Percentiles rank a stretch among this genome's conserved stretches.
Conservation (phyloP, 2,888 invertebrate genomes). For the Phania funesta region DNA sequence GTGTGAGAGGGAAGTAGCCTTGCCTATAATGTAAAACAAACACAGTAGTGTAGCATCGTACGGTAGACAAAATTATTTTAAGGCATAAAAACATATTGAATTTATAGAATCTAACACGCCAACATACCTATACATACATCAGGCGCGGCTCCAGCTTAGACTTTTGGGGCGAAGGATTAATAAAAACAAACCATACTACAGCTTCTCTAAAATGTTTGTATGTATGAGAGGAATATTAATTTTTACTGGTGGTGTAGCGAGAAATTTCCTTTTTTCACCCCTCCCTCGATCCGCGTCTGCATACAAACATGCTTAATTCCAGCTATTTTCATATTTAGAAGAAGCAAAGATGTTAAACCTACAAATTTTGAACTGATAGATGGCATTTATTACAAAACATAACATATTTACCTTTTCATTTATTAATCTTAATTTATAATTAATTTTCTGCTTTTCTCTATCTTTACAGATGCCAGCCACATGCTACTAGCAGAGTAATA, state of each 20-base stretch:
- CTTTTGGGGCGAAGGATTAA: neutral
- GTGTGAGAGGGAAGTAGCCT: neutral
- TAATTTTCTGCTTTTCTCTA: neutral
- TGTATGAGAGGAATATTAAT: too few species aligned
- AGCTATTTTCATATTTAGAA: too few species aligned
- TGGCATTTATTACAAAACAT: too few species aligned
- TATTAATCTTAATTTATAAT: conserved; percentile 17
- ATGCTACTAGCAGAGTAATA: conserved; percentile 4
- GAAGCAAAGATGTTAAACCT: too few species aligned
- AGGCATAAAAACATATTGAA: neutral
- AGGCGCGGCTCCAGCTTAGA: too few species aligned
- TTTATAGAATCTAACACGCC: neutral
- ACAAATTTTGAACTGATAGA: too few species aligned
- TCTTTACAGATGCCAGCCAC: conserved; percentile 47
- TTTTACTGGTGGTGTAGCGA: too few species aligned
- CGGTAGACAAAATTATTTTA: neutral
- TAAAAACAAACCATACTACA: too few species aligned
- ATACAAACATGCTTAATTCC: too few species aligned
- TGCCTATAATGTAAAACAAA: neutral
- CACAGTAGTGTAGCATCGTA: neutral
- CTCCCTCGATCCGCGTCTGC: too few species aligned
- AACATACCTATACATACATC: neutral
- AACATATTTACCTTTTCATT: neutral
- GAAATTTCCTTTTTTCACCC: too few species aligned
- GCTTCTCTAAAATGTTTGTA: too few species aligned